Evolutionary conservation across 2,797 vertebrate species (phyloP).

Genomic region (Microctenopoma lineatum): DNA sequence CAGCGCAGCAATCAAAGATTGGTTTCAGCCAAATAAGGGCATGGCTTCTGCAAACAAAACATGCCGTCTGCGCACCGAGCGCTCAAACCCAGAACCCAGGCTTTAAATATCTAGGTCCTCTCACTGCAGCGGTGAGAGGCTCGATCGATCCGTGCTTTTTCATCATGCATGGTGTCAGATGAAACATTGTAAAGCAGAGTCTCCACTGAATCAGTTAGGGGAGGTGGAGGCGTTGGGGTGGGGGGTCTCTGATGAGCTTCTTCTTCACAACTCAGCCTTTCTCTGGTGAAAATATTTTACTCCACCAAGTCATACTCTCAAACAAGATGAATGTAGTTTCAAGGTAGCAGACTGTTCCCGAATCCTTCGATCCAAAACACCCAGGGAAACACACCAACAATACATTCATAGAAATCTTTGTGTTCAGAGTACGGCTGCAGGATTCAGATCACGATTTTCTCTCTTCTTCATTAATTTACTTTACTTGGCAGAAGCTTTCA

Average conservation of each 20-base stretch:
- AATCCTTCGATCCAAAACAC: neutral
- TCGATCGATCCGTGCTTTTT: slow-evolving; percentile 55
- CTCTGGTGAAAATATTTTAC: slow-evolving; percentile 17
- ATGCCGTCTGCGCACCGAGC: slow-evolving; percentile 34
- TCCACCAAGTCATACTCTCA: neutral
- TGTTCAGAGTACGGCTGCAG: too few species aligned
- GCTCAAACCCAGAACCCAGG: slow-evolving; percentile 42
- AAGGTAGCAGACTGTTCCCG: slow-evolving; percentile 2
- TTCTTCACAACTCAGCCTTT: slow-evolving; percentile 20
- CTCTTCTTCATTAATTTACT: too few species aligned
- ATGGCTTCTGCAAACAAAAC: slow-evolving; percentile 68
- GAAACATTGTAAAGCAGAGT: slow-evolving; percentile 46
- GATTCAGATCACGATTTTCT: too few species aligned
- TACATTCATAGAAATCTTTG: neutral
- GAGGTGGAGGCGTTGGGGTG: slow-evolving; percentile 11
- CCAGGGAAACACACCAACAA: neutral
- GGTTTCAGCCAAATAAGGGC: slow-evolving; percentile 75
- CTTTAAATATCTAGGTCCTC: slow-evolving; percentile 50
- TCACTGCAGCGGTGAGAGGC: slow-evolving; percentile 43
- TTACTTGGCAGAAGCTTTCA: too few species aligned
- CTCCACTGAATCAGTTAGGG: slow-evolving; percentile 29
- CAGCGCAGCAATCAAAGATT: slow-evolving; percentile 50
- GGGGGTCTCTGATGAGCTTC: slow-evolving; percentile 35
- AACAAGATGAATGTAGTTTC: slow-evolving; percentile 21
- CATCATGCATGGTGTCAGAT: slow-evolving; percentile 48